Evolutionary conservation across 1,140 invertebrate genomes (phyloP).

Genomic region (Meteorus sp.): DNA sequence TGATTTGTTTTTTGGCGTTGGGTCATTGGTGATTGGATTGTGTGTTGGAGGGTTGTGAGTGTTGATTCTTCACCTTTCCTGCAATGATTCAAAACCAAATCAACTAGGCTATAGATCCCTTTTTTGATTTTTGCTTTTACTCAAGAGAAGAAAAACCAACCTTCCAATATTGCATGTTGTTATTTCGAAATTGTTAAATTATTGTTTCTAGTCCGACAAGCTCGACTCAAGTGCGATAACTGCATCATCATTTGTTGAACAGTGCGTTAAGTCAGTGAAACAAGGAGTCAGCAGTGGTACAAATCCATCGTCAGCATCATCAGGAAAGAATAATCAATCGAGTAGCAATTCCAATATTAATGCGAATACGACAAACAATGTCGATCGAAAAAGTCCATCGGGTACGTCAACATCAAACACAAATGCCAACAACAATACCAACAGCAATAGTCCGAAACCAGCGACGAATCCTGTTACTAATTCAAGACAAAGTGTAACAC

Average conservation of each 20-base stretch:
- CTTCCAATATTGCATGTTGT: too few species aligned
- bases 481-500: slow-evolving; percentile 43
- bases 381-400: too few species aligned
- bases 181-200: slow-evolving; percentile 18
- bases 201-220: slow-evolving; percentile 23
- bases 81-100: too few species aligned
- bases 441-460: slow-evolving; percentile 71
- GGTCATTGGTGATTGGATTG: too few species aligned
- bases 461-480: slow-evolving; percentile 36
- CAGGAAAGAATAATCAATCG: background rate
- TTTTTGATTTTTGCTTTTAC: too few species aligned
- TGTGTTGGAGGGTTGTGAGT: too few species aligned
- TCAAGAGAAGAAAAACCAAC: too few species aligned
- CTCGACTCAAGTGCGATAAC: slow-evolving; percentile 20
- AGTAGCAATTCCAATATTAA: too few species aligned
- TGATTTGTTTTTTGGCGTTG: background rate
- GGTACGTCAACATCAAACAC: background rate
- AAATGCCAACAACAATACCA: background rate
- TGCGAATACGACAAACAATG: too few species aligned
- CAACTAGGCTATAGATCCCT: too few species aligned
- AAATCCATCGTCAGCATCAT: background rate
- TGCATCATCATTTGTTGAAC: slow-evolving; percentile 17
- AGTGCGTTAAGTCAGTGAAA: slow-evolving; percentile 57
- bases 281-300: slow-evolving; percentile 50
- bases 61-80: too few species aligned